phyloP scores from a whole-genome alignment of 2,888 invertebrate genomes.

The Galeopsomyia nigrocyanea region DNA sequence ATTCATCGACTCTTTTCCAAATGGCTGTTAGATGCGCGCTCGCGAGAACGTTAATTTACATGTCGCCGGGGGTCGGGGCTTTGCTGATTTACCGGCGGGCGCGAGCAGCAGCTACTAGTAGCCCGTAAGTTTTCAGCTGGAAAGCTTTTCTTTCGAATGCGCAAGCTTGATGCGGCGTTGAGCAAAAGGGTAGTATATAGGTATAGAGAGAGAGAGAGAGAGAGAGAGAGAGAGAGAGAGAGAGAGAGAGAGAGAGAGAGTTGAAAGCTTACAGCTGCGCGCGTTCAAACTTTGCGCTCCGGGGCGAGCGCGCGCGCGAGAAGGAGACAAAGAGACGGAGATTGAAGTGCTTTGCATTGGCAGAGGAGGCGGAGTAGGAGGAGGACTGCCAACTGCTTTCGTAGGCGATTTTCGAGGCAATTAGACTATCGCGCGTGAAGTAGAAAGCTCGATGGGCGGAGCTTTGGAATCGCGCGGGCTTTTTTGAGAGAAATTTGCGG shows the following conservation, averaged over 20 bases:
- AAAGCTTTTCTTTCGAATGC: conserved; percentile 8
- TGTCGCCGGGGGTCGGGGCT: conserved; percentile 21
- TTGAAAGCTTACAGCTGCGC: conserved; percentile 28
- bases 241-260: not conserved
- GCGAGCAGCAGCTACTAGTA: not conserved
- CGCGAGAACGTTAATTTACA: conserved; percentile 42
- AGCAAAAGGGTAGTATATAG: conserved; percentile 1
- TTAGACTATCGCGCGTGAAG: conserved; percentile 39
- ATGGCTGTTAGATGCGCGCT: conserved; percentile 10
- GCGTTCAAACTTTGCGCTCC: conserved; percentile 36
- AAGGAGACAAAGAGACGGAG: conserved; percentile 19
- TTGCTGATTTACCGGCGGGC: conserved; percentile 29
- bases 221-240: not conserved
- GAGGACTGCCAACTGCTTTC: conserved; percentile 14
- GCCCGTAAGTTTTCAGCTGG: not conserved
- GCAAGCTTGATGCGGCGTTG: not conserved
- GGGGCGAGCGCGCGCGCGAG: conserved; percentile 7
- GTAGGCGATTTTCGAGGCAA: conserved; percentile 44
- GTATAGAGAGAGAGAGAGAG: not conserved
- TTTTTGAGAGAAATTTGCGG: conserved; percentile 28
- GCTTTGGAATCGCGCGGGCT: not conserved
- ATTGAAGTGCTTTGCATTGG: conserved; percentile 39
- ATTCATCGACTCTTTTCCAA: no score
- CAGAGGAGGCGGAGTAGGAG: not conserved
- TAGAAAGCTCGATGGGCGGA: not conserved